Evolutionary conservation across 2,113 vertebrate genomes (phyloP).

Genomic region (Xiphias gladius): DNA sequence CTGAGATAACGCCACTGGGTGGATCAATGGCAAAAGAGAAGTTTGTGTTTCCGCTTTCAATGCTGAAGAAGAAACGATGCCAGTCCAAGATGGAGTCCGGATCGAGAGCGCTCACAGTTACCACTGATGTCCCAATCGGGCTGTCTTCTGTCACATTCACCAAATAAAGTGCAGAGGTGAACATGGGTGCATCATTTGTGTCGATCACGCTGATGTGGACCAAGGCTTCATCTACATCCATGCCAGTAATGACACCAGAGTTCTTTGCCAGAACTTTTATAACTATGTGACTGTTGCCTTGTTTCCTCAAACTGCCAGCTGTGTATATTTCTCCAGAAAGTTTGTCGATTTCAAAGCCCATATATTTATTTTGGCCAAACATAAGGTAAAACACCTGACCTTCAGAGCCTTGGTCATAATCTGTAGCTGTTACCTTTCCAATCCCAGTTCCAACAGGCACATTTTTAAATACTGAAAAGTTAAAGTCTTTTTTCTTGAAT

Average conservation of each 20-base stretch:
- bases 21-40: slow-evolving; percentile 79
- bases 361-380: slow-evolving; percentile 76
- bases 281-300: slow-evolving; percentile 61
- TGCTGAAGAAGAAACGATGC: slow-evolving; percentile 78
- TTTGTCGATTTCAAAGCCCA: slow-evolving; percentile 74
- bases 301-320: slow-evolving; percentile 73
- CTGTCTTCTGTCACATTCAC: slow-evolving; percentile 75
- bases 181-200: slow-evolving; percentile 80
- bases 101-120: slow-evolving; percentile 78
- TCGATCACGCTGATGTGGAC: slow-evolving; percentile 79
- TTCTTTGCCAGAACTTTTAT: slow-evolving; percentile 84
- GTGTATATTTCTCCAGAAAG: slow-evolving; percentile 80
- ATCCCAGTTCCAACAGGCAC: slow-evolving; percentile 70
- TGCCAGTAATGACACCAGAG: slow-evolving; percentile 78
- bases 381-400: slow-evolving; percentile 82
- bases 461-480: slow-evolving; percentile 80
- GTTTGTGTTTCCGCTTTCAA: slow-evolving; percentile 80
- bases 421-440: slow-evolving; percentile 78
- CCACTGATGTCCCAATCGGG: slow-evolving; percentile 67
- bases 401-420: slow-evolving; percentile 79
- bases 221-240: slow-evolving; percentile 79
- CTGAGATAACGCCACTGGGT: slow-evolving; percentile 74
- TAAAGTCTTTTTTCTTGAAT: slow-evolving; percentile 74
- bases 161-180: slow-evolving; percentile 69
- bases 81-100: slow-evolving; percentile 77